Percentiles rank a stretch among this genome's conserved stretches.
Conservation (phyloP, 2,797 vertebrate species). For the Phaenicophaeus curvirostris region DNA sequence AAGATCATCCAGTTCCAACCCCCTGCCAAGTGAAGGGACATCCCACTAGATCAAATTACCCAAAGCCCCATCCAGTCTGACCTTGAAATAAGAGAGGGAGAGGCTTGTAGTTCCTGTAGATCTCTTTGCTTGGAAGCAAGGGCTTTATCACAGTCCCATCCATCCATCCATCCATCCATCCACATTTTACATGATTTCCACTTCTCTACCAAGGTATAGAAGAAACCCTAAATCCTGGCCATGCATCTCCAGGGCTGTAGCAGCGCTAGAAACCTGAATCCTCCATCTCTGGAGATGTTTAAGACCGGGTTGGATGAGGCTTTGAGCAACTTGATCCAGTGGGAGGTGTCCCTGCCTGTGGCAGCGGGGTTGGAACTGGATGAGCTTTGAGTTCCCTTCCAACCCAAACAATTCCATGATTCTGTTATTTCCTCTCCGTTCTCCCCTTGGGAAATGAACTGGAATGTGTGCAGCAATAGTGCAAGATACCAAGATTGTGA, state of each 20-base stretch:
- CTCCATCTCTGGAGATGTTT: too few relatives aligned
- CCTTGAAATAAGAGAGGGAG: background rate
- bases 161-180: too few relatives aligned
- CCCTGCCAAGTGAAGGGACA: too few relatives aligned
- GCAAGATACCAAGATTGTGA: accelerated
- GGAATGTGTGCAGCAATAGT: accelerated
- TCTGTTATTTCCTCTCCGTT: background rate
- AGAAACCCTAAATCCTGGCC: background rate
- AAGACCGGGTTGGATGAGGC: too few relatives aligned
- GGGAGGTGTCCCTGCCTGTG: too few relatives aligned
- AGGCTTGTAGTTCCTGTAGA: background rate
- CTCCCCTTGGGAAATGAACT: background rate
- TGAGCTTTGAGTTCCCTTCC: too few relatives aligned
- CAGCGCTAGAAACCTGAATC: accelerated
- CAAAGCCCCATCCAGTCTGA: too few relatives aligned
- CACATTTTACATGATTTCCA: background rate
- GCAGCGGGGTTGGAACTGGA: too few relatives aligned
- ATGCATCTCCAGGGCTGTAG: background rate
- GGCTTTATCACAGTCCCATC: background rate
- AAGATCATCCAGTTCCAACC: too few relatives aligned
- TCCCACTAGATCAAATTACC: too few relatives aligned
- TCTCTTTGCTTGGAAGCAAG: background rate
- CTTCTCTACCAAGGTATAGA: accelerated
- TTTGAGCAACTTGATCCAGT: too few relatives aligned
- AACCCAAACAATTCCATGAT: too few relatives aligned